Evolutionary conservation across 2,113 vertebrate genomes (phyloP).

Genomic region (Paraplagusia blochii): DNA sequence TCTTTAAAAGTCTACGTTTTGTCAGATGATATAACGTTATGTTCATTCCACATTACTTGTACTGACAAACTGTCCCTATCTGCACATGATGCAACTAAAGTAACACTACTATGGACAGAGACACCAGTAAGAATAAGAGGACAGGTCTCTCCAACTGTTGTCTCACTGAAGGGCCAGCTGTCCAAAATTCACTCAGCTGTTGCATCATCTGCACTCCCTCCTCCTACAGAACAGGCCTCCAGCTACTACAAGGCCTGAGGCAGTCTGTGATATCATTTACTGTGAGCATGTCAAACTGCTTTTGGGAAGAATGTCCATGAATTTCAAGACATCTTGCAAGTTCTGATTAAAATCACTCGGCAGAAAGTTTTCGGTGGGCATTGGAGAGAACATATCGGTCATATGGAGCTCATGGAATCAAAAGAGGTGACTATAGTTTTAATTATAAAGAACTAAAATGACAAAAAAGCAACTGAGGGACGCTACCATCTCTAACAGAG

Average conservation of each 20-base stretch:
- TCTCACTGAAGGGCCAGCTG: slow-evolving; percentile 10
- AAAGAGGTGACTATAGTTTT: slow-evolving; percentile 7
- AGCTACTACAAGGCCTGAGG: slow-evolving; percentile 29
- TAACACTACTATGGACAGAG: slow-evolving; percentile 23
- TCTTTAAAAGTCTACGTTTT: too few relatives aligned
- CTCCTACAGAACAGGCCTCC: slow-evolving; percentile 18
- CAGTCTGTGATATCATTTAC: slow-evolving; percentile 25
- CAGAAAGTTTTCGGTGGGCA: neutral
- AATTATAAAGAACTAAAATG: too few relatives aligned
- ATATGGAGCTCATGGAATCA: too few relatives aligned
- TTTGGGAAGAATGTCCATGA: slow-evolving; percentile 4
- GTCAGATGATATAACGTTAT: neutral
- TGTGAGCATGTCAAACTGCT: slow-evolving; percentile 22
- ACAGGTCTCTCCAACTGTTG: neutral
- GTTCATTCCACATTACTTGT: neutral
- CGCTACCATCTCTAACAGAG: too few relatives aligned
- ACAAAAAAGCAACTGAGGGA: neutral
- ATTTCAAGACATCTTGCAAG: slow-evolving; percentile 8
- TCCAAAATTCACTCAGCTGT: slow-evolving; percentile 20
- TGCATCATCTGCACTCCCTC: slow-evolving; percentile 16
- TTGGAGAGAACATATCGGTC: slow-evolving; percentile 34
- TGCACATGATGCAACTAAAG: slow-evolving; percentile 6
- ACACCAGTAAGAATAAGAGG: slow-evolving; percentile 20
- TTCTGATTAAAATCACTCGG: slow-evolving; percentile 37
- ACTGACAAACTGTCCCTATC: slow-evolving; percentile 1